Evolutionary conservation across 1,140 invertebrate species (phyloP), one percentile per base, ranked within the genome.

Genomic region (Capitella teleta): DNA sequence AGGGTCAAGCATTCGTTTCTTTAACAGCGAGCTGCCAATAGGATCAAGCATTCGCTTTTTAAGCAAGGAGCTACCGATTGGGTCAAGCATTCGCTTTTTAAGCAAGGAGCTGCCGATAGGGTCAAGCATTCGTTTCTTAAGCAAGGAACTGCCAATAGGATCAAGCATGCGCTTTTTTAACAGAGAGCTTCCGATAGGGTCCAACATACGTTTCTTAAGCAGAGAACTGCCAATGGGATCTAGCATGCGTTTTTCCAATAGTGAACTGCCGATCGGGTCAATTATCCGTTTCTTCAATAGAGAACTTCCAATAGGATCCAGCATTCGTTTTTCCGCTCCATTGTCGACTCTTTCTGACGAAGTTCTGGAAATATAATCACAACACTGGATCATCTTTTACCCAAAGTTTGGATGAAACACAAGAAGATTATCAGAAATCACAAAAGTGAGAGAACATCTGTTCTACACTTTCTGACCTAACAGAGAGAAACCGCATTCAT

Each of bases 141-240:
- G 34, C n/a, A n/a, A n/a, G 16, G 47, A 45, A 4, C 32, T 38
- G 3, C 16, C 32, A 14, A 18, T 12, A 14, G 19, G 38, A 8
- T 47, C 45, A 14, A 28, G 45, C 25, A 16, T n/a, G 21, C 49
- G 38, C 38, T 43, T 51, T 30, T 51, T 42, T 5, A 51, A 30
- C 21, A 51, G 40, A 8, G 49, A 51, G 25, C 26, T 30, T 10
- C 49, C 49, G 26, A 51, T 21, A 16, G 21, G 41, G 28, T 51
- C 49, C 25, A 51, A 42, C 42, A 44, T 23, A 26, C 42, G 42
- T 26, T 44, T 44, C 41, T 51, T 42, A 3, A 51, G 41, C 21
- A 51, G 40, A 8, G 49, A 51, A 24, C 26, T 30, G 5, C 49
- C 49, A 21, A 51, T 21, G 14, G 21, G 41, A 24, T 51, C 49